phyloP scores from a whole-genome alignment of 2,113 vertebrate species.

The Anarrhichthys ocellatus region DNA sequence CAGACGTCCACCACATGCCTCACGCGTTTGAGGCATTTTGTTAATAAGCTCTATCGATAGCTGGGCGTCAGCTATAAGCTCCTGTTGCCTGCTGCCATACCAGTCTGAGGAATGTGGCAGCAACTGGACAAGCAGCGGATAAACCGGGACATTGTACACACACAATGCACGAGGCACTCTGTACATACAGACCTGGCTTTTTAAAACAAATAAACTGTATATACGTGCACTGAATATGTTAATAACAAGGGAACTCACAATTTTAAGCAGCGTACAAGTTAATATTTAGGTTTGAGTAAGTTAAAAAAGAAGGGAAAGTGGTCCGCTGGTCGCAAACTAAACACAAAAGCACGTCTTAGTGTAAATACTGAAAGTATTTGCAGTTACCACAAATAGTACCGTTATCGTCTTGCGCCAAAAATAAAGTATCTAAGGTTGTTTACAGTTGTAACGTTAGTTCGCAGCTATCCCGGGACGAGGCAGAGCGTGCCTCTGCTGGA shows the following conservation, averaged over 20 bases:
- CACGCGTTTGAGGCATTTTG: constrained; percentile 37
- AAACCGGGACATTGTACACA: constrained; percentile 75
- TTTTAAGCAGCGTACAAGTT: neutral
- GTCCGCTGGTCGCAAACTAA: neutral
- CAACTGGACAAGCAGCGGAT: constrained; percentile 63
- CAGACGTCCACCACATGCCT: neutral
- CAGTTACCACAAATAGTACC: too few relatives aligned
- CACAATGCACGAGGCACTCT: constrained; percentile 20
- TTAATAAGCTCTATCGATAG: constrained; percentile 62
- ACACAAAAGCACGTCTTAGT: neutral
- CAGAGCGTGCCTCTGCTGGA: constrained; percentile 3
- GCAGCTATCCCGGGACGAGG: constrained; percentile 13
- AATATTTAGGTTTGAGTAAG: neutral
- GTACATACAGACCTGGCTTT: too few relatives aligned
- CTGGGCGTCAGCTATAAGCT: constrained; percentile 20
- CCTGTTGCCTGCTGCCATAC: constrained; percentile 40
- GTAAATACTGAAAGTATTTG: neutral
- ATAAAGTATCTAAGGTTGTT: neutral
- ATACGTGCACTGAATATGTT: neutral
- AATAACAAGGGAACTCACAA: neutral
- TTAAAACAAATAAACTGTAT: neutral
- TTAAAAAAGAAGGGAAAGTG: constrained; percentile 29
- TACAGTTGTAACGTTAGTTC: neutral
- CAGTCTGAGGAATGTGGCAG: constrained; percentile 77
- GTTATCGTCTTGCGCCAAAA: neutral